Percentiles rank a stretch among this genome's conserved stretches.
Evolutionary conservation across 1,140 invertebrate genomes (phyloP).

Genomic region (Stegodyphus mimosarum): DNA sequence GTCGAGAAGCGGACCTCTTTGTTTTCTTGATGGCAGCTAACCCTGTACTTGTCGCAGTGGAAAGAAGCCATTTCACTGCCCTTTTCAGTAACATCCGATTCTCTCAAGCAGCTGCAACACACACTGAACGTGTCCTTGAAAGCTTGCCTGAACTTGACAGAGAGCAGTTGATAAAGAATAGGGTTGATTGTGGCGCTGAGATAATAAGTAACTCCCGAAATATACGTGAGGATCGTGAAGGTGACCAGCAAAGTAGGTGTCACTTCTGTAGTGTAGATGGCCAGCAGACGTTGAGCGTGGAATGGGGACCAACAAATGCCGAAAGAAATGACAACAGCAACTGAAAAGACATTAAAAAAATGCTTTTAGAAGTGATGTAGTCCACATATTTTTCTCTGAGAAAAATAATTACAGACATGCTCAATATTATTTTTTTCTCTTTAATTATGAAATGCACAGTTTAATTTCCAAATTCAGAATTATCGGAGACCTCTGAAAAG

Average conservation of each 20-base stretch:
- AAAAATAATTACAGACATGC: too few relatives aligned
- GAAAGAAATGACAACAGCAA: slow-evolving; percentile 93
- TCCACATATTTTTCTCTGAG: too few relatives aligned
- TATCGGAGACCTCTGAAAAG: too few relatives aligned
- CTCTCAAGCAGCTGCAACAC: neutral
- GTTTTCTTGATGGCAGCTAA: slow-evolving; percentile 23
- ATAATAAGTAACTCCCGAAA: slow-evolving; percentile 85
- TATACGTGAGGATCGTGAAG: slow-evolving; percentile 80
- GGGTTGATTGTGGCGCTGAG: slow-evolving; percentile 86
- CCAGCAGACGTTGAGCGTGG: slow-evolving; percentile 82
- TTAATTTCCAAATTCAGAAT: too few relatives aligned
- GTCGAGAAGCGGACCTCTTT: neutral
- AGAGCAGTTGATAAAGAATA: slow-evolving; percentile 83
- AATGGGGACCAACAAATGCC: slow-evolving; percentile 96
- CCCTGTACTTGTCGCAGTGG: slow-evolving; percentile 44
- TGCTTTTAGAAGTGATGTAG: too few relatives aligned
- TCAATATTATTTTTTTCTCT: too few relatives aligned
- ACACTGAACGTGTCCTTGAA: slow-evolving; percentile 63
- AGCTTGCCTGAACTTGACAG: slow-evolving; percentile 84
- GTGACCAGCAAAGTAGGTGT: slow-evolving; percentile 74
- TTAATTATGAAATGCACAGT: too few relatives aligned
- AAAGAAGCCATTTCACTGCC: slow-evolving; percentile 22
- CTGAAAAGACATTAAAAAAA: slow-evolving; percentile 72
- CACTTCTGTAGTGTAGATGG: slow-evolving; percentile 73
- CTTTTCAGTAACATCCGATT: neutral